Percentiles rank a stretch among this genome's conserved stretches.
phyloP scores from a whole-genome alignment of 2,113 vertebrate species.

The Nipponia nippon region DNA sequence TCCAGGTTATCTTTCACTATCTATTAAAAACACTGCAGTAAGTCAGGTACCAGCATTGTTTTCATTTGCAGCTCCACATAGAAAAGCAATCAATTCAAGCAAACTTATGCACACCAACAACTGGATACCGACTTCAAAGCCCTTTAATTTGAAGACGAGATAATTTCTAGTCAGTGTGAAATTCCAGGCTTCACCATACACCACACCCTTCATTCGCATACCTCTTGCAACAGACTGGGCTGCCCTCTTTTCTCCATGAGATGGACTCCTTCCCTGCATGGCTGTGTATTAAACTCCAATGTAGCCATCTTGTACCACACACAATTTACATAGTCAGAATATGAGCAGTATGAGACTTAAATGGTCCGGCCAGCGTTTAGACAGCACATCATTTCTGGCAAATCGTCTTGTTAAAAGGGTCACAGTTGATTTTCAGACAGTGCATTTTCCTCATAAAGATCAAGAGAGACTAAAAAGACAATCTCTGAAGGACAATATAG shows the following conservation, averaged over 20 bases:
- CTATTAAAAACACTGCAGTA: not conserved
- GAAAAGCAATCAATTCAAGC: not conserved
- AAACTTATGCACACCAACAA: not conserved
- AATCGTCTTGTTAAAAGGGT: not conserved
- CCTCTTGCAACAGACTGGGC: accelerated
- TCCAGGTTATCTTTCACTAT: not conserved
- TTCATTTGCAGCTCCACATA: not conserved
- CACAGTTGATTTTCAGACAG: not conserved
- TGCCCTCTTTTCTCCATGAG: not conserved
- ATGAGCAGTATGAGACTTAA: not conserved
- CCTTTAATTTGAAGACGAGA: not conserved
- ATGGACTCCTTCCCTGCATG: not conserved
- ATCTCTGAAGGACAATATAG: not conserved
- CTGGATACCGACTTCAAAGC: not conserved
- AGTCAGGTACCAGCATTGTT: not conserved
- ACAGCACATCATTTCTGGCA: not conserved
- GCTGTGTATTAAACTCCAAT: accelerated
- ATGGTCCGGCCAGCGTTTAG: not conserved
- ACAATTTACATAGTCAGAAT: not conserved
- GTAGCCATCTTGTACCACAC: not conserved
- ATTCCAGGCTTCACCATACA: not conserved
- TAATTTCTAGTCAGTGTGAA: not conserved
- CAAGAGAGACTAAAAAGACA: not conserved
- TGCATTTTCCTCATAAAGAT: not conserved
- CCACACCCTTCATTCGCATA: accelerated